These are phyloP conservation scores for Peromyscus attwateri DNA, from an alignment of 2,797 vertebrate genomes.

Conservation along the genomic window DNA sequence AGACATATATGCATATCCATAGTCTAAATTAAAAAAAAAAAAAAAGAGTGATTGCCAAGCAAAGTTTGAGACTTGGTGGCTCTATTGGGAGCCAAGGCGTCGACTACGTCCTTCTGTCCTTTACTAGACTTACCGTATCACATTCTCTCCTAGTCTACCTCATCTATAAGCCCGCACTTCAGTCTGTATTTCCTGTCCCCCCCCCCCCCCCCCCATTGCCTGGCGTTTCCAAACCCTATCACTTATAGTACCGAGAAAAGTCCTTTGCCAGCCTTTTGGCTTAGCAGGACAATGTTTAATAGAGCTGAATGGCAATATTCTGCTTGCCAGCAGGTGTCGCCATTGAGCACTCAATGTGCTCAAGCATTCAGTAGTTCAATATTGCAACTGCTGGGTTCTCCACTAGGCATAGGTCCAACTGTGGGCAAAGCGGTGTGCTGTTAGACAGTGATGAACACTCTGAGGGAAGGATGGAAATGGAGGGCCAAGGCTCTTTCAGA, in stretches of 20 bases:
- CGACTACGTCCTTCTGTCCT: neutral
- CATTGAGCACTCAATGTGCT: neutral
- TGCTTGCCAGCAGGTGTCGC: slow-evolving; percentile 63
- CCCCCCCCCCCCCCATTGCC: neutral
- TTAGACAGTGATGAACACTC: neutral
- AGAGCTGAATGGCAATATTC: slow-evolving; percentile 69
- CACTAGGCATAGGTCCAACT: neutral
- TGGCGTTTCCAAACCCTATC: slow-evolving; percentile 11
- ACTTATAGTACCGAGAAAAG: neutral
- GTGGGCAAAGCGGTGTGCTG: neutral
- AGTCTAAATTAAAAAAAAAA: neutral
- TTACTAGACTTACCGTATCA: neutral
- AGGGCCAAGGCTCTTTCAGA: neutral
- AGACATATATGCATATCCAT: neutral
- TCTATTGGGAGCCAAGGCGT: neutral
- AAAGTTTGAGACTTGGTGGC: neutral
- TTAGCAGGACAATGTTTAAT: slow-evolving; percentile 24
- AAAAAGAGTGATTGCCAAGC: neutral
- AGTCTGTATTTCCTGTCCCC: neutral
- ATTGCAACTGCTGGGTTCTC: neutral
- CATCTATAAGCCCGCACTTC: neutral
- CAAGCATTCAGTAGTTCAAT: neutral
- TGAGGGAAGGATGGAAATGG: neutral
- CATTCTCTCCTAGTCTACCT: neutral
- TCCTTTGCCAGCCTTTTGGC: neutral